Conservation (phyloP, 2,113 vertebrate species). For the Seriola quinqueradiata region DNA sequence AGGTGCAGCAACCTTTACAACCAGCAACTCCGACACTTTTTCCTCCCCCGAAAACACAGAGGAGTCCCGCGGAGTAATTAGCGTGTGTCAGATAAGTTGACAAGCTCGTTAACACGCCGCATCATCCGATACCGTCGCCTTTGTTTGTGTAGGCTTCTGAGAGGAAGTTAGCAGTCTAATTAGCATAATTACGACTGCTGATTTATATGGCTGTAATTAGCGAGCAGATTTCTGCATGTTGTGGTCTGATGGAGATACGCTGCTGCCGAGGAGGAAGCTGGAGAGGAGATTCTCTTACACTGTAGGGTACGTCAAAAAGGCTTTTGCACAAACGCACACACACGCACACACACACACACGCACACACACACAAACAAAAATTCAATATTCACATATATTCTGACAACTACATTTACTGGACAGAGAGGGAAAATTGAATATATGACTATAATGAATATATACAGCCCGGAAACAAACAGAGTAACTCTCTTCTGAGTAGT, state of each 20-base stretch:
- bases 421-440: not conserved
- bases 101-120: conserved; percentile 82
- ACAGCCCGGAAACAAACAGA: not conserved
- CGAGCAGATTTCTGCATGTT: conserved; percentile 68
- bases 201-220: conserved; percentile 85
- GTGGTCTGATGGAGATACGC: conserved; percentile 60
- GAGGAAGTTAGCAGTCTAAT: conserved; percentile 83
- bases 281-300: conserved; percentile 45
- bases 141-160: conserved; percentile 83
- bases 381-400: not conserved
- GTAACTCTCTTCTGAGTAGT: not conserved
- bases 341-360: not conserved
- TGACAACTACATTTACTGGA: not conserved
- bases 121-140: conserved; percentile 76
- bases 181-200: conserved; percentile 83
- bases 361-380: not conserved
- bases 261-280: conserved; percentile 26
- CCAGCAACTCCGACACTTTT: conserved; percentile 9
- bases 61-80: conserved; percentile 79
- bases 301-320: conserved; percentile 13
- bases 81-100: conserved; percentile 81
- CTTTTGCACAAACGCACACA: not conserved
- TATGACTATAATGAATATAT: conserved; percentile 3
- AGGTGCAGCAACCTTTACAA: conserved; percentile 44
- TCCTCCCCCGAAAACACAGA: conserved; percentile 49